Base-by-base conservation (phyloP, 2,797 vertebrate species). In the Cryptoblepharus egeriae region DNA sequence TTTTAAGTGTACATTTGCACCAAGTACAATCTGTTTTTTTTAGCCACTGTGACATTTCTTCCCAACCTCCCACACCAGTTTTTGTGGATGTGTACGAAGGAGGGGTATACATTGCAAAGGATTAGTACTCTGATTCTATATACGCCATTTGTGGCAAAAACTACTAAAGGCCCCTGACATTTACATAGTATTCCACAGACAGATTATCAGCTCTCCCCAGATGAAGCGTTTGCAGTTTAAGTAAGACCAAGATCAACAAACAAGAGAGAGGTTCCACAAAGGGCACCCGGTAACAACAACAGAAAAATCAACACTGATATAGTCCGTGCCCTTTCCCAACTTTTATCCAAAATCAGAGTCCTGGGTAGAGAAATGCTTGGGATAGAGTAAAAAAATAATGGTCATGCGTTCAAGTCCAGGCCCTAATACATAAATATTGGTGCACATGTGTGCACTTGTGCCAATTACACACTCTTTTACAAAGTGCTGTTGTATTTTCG, bases 221-320 rank as follows among this genome's bases (percentile, higher is more conserved):
- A 63, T 24, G 67, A 28, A 32, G 32, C 18, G 30, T 70, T 72
- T 77, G 20, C 52, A 49, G 61, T 67, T n/a, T 52, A 73, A 67
- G 30, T 72, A 52, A n/a, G 22, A 78, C 39, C 55, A 73, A 71
- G 39, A 30, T 18, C 73, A 85, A 81, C 61, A 76, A 75, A 64
- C 83, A 74, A 74, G 63, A 30, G 20, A 55, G 16, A 13, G 18
- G 28, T 10, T 39, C 30, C 35, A 60, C 49, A 42, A 61, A 77
- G 52, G 42, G 71, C 9, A 35, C 18, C 18, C 12, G 18, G 30
- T 37, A 63, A 77, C 37, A 45, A 71, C 16, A 45, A 82, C 12
- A 30, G 58, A 18, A 73, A 78, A 65, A 26, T n/a, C 75, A 58
- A 65, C 60, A 12, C 4, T 0, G 45, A 57, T 58, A 18, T 24